A percentile compares a stretch with the other conserved stretches of the same genome.
These are phyloP conservation scores for Pithecia hirsuta DNA, from an alignment of 2,797 vertebrate species.

Conservation along the genomic window DNA sequence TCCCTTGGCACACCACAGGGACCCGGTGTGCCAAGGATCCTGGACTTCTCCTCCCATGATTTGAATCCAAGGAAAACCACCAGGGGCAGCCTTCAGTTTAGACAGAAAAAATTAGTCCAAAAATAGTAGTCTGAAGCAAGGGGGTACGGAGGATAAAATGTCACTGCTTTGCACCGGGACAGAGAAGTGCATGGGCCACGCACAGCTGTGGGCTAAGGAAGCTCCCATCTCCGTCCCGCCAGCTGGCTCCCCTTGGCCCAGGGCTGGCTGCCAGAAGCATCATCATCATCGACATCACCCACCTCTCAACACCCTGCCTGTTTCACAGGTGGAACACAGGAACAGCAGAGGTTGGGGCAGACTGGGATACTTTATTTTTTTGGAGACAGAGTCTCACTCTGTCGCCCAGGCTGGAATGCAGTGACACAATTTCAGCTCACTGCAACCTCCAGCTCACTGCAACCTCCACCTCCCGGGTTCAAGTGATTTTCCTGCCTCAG, in stretches of 20 bases:
- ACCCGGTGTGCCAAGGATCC: background rate
- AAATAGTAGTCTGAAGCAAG: background rate
- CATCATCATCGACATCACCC: accelerated
- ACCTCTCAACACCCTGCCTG: background rate
- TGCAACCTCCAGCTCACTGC: too few relatives aligned
- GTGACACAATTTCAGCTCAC: too few relatives aligned
- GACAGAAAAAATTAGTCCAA: background rate
- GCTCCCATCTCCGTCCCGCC: background rate
- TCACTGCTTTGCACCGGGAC: background rate
- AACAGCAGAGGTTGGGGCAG: background rate
- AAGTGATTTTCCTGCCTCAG: too few relatives aligned
- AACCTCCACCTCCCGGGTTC: too few relatives aligned
- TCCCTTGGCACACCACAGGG: background rate
- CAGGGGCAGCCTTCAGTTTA: background rate
- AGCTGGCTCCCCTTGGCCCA: background rate
- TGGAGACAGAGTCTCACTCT: too few relatives aligned
- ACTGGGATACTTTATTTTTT: background rate
- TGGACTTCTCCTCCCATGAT: background rate
- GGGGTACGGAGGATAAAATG: accelerated
- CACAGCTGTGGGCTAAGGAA: background rate
- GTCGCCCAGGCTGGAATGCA: too few relatives aligned
- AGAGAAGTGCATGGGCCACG: background rate
- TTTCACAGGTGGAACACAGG: background rate
- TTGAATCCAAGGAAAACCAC: background rate
- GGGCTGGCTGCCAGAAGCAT: background rate